Base-by-base conservation (phyloP, 2,888 invertebrate species). In the Polyploca ridens region DNA sequence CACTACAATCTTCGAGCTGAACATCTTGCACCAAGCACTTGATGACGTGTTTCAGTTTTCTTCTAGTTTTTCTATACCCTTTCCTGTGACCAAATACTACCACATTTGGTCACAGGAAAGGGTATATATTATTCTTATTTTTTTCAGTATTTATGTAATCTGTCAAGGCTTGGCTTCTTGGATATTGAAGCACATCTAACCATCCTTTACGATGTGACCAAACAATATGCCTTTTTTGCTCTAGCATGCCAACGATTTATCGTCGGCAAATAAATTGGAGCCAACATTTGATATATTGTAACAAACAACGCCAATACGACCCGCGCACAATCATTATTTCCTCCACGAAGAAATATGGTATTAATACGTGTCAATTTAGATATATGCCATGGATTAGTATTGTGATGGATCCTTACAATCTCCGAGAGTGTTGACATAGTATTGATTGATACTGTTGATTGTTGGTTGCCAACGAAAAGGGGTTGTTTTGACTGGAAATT, bases 291-390 rank as follows among this genome's bases (percentile, higher is more conserved):
- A 38, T 41, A 35, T 13, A 59, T 59, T 59, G 35, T 54, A 54
- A 38, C 59, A 33, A 59, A 59, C 35, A 61, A 19, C 19, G 16
- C 61, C 61, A 61, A 61, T 41, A 19, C 41, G 11, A 8, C 19
- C 38, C 38, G 61, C 11, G 19, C 14, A 41, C 38, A 61, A 38
- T 44, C 61, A 61, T 61, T 61, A 61, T 61, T 61, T 59, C 41
- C 38, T 60, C 4, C 13, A 13, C 10, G 61, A 61, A 61, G 61
- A 61, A 61, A 61, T 61, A 61, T 61, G 19, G 61, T 41, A 61
- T 61, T 61, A 61, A 61, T 61, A 61, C 41, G 13, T 27, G 61
- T 61, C 61, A 61, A 61, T 41, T 11, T 10, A n/a, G n/a, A 33
- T 38, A 44, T 19, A 41, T 27, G 19, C 5, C 8, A 38, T 11